phyloP scores from a whole-genome alignment of 2,888 invertebrate genomes.

The Zootermopsis nevadensis region DNA sequence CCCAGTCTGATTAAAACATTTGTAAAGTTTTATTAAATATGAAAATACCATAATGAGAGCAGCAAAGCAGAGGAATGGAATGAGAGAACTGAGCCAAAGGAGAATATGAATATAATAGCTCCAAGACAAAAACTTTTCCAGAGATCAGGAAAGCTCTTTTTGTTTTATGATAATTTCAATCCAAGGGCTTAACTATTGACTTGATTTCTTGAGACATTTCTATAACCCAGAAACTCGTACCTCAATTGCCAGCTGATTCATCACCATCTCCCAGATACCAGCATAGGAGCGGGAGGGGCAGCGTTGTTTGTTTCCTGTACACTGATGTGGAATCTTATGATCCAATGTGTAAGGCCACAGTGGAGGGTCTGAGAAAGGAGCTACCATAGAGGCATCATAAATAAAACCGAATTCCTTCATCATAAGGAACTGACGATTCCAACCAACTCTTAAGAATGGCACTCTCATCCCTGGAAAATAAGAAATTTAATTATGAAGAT shows the following conservation, averaged over 20 bases:
- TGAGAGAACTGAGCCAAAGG: too few relatives aligned
- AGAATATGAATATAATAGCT: too few relatives aligned
- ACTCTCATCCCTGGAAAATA: slow-evolving; percentile 34
- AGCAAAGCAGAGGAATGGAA: too few relatives aligned
- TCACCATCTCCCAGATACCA: slow-evolving; percentile 41
- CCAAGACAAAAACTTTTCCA: too few relatives aligned
- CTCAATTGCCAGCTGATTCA: slow-evolving; percentile 35
- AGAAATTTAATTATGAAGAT: background rate
- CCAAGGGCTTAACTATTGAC: too few relatives aligned
- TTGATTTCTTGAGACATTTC: too few relatives aligned
- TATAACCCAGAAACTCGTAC: background rate
- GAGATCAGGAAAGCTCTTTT: too few relatives aligned
- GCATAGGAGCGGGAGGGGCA: slow-evolving; percentile 38
- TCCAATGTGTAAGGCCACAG: slow-evolving; percentile 33
- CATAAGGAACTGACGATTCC: slow-evolving; percentile 37
- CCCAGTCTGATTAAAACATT: too few relatives aligned
- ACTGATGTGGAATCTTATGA: slow-evolving; percentile 37
- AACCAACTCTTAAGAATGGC: slow-evolving; percentile 35
- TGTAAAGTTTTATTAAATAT: too few relatives aligned
- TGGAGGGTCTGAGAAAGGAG: slow-evolving; percentile 23
- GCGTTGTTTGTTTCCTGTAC: slow-evolving; percentile 27
- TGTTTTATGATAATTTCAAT: too few relatives aligned
- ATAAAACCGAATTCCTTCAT: slow-evolving; percentile 40
- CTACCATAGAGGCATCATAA: slow-evolving; percentile 34
- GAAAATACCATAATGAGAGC: too few relatives aligned